Base-by-base conservation (phyloP, 1,140 invertebrate species). In the Pseudomyrmex gracilis region DNA sequence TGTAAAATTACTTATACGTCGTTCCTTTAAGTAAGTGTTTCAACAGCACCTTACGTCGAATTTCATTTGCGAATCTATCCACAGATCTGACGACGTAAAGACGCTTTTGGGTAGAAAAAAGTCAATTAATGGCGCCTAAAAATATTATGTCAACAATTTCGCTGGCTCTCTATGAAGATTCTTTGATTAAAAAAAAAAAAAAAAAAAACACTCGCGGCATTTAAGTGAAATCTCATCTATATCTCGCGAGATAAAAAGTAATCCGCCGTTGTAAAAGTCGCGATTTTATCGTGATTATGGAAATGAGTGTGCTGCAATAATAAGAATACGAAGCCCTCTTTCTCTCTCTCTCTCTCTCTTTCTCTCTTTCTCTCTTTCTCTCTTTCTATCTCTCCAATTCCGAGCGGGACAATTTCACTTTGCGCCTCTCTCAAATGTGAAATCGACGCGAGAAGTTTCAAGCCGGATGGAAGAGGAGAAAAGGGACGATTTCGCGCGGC, bases 401-500 rank as follows among this genome's bases (percentile, higher is more conserved):
- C 47, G 47, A 60, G 64, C 24, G 58, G 22, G 67, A 64, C 82
- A 47, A 70, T 84, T 70, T 49, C 15, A 55, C 61, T 51, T 49
- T 51, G 71, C 53, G 49, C 47, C 17, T 45, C 61, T 87, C 68
- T 67, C 34, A 84, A 87, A 68, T 73, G 61, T 34, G 67, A 64
- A 86, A 87, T 78, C 71, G 76, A 86, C 78, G 74, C 78, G 80
- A 83, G 64, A 71, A 67, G 20, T 82, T 70, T 4, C 73, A 49
- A 22, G 74, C 13, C 51, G 57, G 2, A 63, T 70, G 24, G 49
- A 78, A 13, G 67, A 63, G 64, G 22, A 24, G 63, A 77, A 82
- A 47, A 74, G 78, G 78, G 24, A 13, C 10, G 45, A 73, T 83
- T 83, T 83, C 53, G 67, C n/a, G 43, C n/a, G 15, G 47, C 83